Evolutionary conservation across 1,140 invertebrate genomes (phyloP).

Genomic region (Diachasma alloeum): DNA sequence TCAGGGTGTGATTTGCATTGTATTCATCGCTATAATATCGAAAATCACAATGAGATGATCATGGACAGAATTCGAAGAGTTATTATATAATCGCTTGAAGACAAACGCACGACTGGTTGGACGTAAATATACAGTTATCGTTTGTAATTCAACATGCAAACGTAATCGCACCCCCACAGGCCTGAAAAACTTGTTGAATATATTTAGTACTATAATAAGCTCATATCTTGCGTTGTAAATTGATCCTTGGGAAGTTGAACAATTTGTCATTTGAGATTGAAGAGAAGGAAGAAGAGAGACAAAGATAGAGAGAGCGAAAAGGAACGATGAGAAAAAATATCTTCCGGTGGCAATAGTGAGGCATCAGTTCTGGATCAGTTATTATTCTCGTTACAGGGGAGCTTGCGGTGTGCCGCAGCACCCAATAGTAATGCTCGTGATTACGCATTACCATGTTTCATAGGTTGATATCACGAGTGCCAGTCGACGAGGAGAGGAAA

Average conservation of each 20-base stretch:
- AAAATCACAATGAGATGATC: neutral
- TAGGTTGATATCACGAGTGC: neutral
- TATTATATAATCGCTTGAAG: neutral
- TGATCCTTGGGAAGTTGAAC: neutral
- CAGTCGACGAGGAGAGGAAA: neutral
- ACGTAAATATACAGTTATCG: neutral
- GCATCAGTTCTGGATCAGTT: neutral
- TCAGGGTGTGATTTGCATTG: neutral
- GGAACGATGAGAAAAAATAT: neutral
- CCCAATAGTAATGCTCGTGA: conserved; percentile 45
- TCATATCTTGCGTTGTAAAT: neutral
- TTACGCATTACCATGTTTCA: neutral
- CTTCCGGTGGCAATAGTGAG: neutral
- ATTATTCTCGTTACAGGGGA: neutral
- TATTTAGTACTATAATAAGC: neutral
- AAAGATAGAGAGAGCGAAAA: neutral
- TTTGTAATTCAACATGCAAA: neutral
- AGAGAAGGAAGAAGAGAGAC: neutral
- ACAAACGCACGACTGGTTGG: neutral
- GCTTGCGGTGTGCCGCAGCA: conserved; percentile 48
- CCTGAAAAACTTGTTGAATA: neutral
- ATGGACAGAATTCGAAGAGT: neutral
- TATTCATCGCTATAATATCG: neutral
- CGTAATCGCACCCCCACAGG: neutral
- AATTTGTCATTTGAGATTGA: neutral